Evolutionary conservation across 2,888 invertebrate genomes (phyloP), one percentile per base, ranked within the genome.

Genomic region (Synanthedon andrenaeformis): DNA sequence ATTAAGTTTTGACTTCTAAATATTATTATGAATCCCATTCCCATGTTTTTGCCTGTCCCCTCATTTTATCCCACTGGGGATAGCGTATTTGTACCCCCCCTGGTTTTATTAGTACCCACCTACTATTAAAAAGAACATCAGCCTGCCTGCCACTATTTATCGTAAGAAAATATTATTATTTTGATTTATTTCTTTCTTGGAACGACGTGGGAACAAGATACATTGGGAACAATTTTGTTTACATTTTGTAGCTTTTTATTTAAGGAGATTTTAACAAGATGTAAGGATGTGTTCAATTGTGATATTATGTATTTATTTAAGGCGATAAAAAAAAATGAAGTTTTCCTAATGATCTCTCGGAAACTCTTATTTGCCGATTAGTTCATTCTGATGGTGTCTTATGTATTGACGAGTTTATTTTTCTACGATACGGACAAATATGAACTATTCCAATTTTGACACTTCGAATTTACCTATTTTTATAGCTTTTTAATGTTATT

Each of bases 281-380:
- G 71, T 76, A 82, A 77, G 77, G 75, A 84, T 87, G 85, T 87
- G 86, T 87, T 86, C 86, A 87, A 82, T 81, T 86, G 86, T 87
- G 87, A 87, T 87, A 87, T 74, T 87, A 87, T 74, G 75, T 80
- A 81, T 81, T 80, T 84, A 76, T 79, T 81, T 83, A 83, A 82
- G 83, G 72, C 72, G 65, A 70, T 70, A 67, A 60, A 73, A 35
- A 72, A 77, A 81, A 70, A 23, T 4, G 69, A 82, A 85, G 85
- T 85, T 87, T 87, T 87, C 85, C 81, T 70, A 83, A 85, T 87
- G 87, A 87, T 87, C 87, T 87, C 87, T 82, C 66, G 81, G 73
- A 82, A 82, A 80, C 85, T 86, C 87, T 86, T 82, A 79, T 69
- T 69, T 82, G 85, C 78, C 63, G 59, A 70, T 69, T 54, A 65